Evolutionary conservation across 2,888 invertebrate species (phyloP).

Genomic region (Agrochola lota): DNA sequence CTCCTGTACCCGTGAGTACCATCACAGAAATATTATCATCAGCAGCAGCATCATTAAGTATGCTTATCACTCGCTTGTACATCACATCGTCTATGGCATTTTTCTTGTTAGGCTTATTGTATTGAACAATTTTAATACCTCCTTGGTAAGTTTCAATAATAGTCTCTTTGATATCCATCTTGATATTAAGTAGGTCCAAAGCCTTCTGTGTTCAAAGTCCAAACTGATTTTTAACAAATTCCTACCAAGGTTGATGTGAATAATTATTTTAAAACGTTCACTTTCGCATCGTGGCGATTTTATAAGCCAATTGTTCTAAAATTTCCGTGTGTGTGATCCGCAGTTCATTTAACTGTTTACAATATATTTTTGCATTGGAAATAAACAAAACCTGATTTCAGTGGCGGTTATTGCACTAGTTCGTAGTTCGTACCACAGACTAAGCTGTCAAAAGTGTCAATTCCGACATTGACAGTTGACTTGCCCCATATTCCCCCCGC

Average conservation of each 20-base stretch:
- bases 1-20: conserved; percentile 95
- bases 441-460: too few species aligned
- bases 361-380: not conserved
- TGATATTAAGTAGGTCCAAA: conserved; percentile 10
- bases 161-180: conserved; percentile 70
- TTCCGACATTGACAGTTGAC: too few species aligned
- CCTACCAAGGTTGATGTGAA: not conserved
- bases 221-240: conserved; percentile 8
- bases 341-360: not conserved
- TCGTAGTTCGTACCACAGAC: too few species aligned
- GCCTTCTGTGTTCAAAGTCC: conserved; percentile 12
- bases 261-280: not conserved
- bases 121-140: conserved; percentile 89
- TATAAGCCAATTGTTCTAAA: not conserved
- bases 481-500: too few species aligned
- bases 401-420: too few species aligned
- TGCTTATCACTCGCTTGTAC: conserved; percentile 92
- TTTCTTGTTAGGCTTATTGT: conserved; percentile 94
- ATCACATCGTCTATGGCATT: conserved; percentile 94
- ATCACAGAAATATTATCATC: conserved; percentile 93
- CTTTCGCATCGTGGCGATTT: not conserved
- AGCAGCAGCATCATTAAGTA: conserved; percentile 92
- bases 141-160: conserved; percentile 77
- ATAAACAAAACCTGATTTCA: not conserved
- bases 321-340: not conserved